These are phyloP conservation scores for Siderastrea radians DNA, from an alignment of 92 coral and sea anemone genomes.

Conservation along the genomic window DNA sequence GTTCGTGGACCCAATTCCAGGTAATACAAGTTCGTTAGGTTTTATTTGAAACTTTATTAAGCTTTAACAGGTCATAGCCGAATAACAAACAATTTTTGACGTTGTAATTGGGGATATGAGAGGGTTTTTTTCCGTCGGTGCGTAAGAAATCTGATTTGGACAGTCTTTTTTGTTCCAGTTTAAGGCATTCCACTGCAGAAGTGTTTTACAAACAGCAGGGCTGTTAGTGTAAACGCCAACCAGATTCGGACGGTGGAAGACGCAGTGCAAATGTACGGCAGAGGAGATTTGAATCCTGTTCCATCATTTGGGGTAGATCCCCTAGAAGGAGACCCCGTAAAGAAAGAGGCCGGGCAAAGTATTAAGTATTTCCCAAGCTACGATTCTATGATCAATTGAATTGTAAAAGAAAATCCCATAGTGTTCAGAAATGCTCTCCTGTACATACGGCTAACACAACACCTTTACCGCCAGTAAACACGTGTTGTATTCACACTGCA, in stretches of 20 bases:
- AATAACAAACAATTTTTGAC: too few relatives aligned
- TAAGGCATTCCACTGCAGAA: background rate
- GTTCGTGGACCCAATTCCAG: conserved; percentile 63
- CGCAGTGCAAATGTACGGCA: background rate
- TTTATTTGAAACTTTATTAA: background rate
- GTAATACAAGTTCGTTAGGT: background rate
- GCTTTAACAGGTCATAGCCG: background rate
- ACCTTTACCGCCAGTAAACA: background rate
- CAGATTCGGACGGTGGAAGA: background rate
- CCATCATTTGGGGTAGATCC: background rate
- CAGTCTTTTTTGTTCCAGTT: background rate
- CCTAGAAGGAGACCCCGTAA: background rate
- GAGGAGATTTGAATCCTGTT: background rate
- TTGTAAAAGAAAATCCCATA: background rate
- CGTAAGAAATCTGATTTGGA: background rate
- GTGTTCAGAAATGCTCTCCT: conserved; percentile 7
- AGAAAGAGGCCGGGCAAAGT: conserved; percentile 7
- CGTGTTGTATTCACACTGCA: background rate
- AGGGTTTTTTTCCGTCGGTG: background rate
- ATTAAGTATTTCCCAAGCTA: background rate
- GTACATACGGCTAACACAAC: background rate
- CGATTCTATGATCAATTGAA: background rate
- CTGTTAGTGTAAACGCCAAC: background rate
- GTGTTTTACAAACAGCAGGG: background rate
- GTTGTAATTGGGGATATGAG: background rate